Evolutionary conservation across 2,113 vertebrate species (phyloP), one percentile per base, ranked within the genome.

Genomic region (Chunga burmeisteri): DNA sequence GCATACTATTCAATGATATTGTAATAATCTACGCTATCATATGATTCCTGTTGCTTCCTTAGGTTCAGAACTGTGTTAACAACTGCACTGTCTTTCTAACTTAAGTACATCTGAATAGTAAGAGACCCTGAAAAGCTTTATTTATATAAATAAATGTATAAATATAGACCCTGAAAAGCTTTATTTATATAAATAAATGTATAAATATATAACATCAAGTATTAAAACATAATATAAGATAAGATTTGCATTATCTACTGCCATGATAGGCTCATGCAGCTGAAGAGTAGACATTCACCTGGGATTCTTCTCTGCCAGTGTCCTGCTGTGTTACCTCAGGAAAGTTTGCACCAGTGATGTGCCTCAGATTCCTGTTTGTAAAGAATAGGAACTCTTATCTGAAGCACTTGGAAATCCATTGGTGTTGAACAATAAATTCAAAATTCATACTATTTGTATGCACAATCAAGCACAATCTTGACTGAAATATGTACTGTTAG

Each of bases 261-360:
- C 6, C 11, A 16, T 25, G 13, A 32, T 20, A 77, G 21, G 11
- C 13, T 92, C 11, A 34, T 16, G 86, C 20, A 67, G 27, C 21
- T 71, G 49, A 72, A 75, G 36, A 52, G 30, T 12, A 86, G 10
- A 5, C 30, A 71, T 15, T 0, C 0, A 1, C 13, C 42, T 30
- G 40, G 18, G 25, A 80, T 75, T 58, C 26, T 93, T 16, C 15
- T 68, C 44, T 81, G 25, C 20, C 29, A 42, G 11, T 38, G 20
- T 27, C 16, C 10, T 38, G 36, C 9, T 63, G 11, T 21, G 61
- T 71, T 66, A 74, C 40, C 42, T 77, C 26, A 52, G n/a, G 40
- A 49, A 80, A 47, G 44, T 77, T 59, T 77, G 11, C 12, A 50
- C 13, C 26, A 15, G 10, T 12, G 29, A 27, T 14, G 4, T 32